Evolutionary conservation across 2,113 vertebrate genomes (phyloP), one percentile per base, ranked within the genome.

Genomic region (Salvelinus namaycush): DNA sequence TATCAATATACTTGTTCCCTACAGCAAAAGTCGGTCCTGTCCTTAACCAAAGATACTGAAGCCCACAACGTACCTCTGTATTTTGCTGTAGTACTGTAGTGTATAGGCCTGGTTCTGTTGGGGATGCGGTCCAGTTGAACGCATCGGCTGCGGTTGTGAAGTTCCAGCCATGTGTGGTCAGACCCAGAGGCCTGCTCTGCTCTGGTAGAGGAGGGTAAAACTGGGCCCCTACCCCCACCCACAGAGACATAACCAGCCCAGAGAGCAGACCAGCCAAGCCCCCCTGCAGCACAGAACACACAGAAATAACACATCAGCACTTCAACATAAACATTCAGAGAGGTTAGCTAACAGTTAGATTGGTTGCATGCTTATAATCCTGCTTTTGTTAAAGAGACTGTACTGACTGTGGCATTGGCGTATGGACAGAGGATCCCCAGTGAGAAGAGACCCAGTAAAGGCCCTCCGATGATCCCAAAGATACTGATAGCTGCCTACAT

Each of bases 371-470:
- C 39, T 44, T 11, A 11, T 44, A 44, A 44, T 44, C 39, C 39
- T 44, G 39, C 39, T 44, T 44, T 44, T 44, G 39, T 44, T 44
- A 11, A 9, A 51, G 14, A 54, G 51, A 54, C n/a, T 31, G 39
- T 2, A 84, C 92, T 91, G 81, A 95, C 95, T 84, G 88, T 90
- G 18, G 93, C 81, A 79, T 95, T 96, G 68, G 89, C 90, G 76
- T 84, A 92, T 8, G 95, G 93, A 85, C 90, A 93, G 57, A 95
- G 79, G 72, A 95, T 85, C 8, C 94, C 95, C 76, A 95, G 44
- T 13, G 87, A 80, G 84, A 95, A 95, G 66, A 96, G 73, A 39
- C 94, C 95, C 3, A 95, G 91, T 29, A 44, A 44, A 44, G 39
- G 39, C 39, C 39, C 39, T 3, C 39, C 89, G 62, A 86, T 27